A percentile compares a stretch with the other conserved stretches of the same genome.
Evolutionary conservation across 2,888 invertebrate species (phyloP).

Genomic region (Sinhomidia bicolor): DNA sequence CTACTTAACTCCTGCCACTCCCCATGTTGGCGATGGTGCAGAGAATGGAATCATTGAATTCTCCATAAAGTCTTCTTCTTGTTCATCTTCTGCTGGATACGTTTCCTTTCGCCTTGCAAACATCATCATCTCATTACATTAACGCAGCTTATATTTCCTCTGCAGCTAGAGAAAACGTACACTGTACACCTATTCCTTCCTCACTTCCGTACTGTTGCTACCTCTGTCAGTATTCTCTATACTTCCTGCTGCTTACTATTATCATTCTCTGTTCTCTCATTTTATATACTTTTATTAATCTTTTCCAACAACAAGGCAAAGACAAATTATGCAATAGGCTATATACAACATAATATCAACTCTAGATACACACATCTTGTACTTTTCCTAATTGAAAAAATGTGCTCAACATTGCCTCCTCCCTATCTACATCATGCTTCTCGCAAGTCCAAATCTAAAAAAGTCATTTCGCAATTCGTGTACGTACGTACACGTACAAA

Average conservation of each 20-base stretch:
- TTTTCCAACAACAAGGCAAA: too few species aligned
- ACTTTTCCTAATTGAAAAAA: conserved; percentile 13
- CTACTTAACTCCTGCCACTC: too few species aligned
- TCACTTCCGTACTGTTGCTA: neutral
- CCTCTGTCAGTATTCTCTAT: too few species aligned
- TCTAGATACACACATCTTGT: too few species aligned
- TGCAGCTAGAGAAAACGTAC: too few species aligned
- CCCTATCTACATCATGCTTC: neutral
- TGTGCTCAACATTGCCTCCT: neutral
- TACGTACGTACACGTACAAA: neutral
- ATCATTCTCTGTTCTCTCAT: neutral
- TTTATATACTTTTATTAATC: too few species aligned
- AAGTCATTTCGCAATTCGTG: neutral
- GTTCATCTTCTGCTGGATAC: too few species aligned
- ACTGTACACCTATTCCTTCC: neutral
- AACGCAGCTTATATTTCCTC: too few species aligned
- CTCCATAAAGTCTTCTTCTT: neutral
- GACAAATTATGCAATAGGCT: too few species aligned
- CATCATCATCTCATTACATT: too few species aligned
- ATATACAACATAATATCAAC: too few species aligned
- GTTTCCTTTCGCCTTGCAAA: too few species aligned
- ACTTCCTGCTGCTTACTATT: neutral
- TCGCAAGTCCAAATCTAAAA: neutral
- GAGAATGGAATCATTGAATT: neutral
- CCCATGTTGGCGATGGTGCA: neutral